phyloP scores from a whole-genome alignment of 2,113 vertebrate species.

The Serranochromis macrocephalus region DNA sequence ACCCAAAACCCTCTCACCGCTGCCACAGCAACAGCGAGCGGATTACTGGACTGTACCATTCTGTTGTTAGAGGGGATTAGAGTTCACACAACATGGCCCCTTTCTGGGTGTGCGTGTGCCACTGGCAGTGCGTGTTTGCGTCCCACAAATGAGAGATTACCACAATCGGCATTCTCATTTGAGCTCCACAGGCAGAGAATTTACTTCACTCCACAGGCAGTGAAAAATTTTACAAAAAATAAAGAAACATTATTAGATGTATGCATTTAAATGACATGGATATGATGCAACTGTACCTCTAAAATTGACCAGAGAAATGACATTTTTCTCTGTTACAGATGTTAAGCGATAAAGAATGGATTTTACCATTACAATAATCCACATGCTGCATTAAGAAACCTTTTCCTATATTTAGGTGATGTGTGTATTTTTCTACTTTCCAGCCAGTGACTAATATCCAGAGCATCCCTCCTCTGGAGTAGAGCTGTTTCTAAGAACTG shows the following conservation, averaged over 20 bases:
- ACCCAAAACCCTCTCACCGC: conserved; percentile 76
- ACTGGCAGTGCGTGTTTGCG: conserved; percentile 41
- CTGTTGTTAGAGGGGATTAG: conserved; percentile 78
- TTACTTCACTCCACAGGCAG: conserved; percentile 1
- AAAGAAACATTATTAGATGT: background rate
- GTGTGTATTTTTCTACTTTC: background rate
- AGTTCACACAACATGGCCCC: conserved; percentile 75
- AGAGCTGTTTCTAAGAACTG: conserved; percentile 12
- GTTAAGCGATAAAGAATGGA: background rate
- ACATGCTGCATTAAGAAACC: background rate
- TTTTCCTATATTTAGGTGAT: background rate
- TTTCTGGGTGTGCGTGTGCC: conserved; percentile 58
- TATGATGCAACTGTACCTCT: background rate
- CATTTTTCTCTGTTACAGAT: background rate
- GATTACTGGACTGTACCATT: conserved; percentile 88
- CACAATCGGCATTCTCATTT: conserved; percentile 63
- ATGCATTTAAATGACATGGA: background rate
- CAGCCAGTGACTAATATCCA: background rate
- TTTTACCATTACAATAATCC: background rate
- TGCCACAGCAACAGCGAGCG: conserved; percentile 83
- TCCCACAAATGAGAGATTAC: conserved; percentile 72
- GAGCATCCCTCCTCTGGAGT: background rate
- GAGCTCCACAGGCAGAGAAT: conserved; percentile 37
- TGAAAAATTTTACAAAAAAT: background rate
- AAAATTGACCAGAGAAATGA: background rate